A percentile compares a stretch with the other conserved stretches of the same genome.
phyloP scores from a whole-genome alignment of 2,113 vertebrate genomes.

The Daubentonia madagascariensis region DNA sequence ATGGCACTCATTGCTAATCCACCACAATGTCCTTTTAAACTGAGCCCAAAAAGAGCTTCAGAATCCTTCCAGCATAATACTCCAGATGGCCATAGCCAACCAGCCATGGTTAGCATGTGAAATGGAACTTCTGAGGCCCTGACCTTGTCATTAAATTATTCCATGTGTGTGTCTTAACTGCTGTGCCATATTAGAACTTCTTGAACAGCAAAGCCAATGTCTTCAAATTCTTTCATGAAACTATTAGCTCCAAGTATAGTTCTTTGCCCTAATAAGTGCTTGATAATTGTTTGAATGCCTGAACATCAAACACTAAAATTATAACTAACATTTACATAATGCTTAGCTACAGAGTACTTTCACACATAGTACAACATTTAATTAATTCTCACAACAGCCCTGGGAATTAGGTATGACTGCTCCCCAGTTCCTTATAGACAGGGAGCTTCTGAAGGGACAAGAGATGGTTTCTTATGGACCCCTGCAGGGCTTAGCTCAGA shows the following conservation, averaged over 20 bases:
- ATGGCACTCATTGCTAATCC: neutral
- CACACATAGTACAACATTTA: neutral
- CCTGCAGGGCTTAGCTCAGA: neutral
- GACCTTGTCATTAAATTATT: neutral
- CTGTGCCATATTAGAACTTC: neutral
- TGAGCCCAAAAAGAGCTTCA: neutral
- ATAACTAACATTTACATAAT: neutral
- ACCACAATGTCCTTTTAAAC: neutral
- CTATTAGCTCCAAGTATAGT: neutral
- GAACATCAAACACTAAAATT: neutral
- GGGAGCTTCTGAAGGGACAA: neutral
- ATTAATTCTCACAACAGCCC: neutral
- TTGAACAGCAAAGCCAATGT: neutral
- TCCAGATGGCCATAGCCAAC: neutral
- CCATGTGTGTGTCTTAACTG: neutral
- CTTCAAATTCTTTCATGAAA: neutral
- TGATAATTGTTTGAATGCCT: neutral
- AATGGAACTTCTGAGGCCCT: neutral
- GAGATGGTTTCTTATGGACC: neutral
- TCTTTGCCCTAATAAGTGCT: neutral
- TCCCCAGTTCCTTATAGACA: neutral
- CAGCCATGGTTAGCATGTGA: neutral
- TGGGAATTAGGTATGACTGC: neutral
- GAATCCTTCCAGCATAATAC: neutral
- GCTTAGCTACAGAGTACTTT: neutral